Base-by-base conservation (phyloP, 2,797 vertebrate species). In the Catharus ustulatus region DNA sequence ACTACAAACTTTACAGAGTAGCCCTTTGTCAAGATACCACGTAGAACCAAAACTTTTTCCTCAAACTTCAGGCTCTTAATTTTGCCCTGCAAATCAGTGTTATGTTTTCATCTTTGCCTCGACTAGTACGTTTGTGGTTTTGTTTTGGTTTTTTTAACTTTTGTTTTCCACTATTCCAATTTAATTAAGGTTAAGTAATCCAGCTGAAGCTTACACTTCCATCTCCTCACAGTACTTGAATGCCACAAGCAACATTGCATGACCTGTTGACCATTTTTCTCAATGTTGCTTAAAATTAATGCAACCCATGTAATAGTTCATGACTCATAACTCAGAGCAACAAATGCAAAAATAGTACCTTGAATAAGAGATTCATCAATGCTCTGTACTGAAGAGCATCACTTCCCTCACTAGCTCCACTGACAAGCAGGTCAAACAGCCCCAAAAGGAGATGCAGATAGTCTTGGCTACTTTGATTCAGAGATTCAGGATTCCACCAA, bases 401-500 rank as follows among this genome's bases (percentile, higher is more conserved):
- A 1, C 88, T 94, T 21, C 98, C 98, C 67, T 98, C 97, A 36
- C 97, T 97, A 3, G 98, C 98, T 16, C 98, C 98, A 13, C 71
- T 55, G 55, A 99, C 91, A 49, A 98, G 58, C 9, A 98, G 21
- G 29, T 98, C 97, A 90, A 99, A 99, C n/a, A 99, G 94, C 23
- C 97, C 97, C 66, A 98, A 95, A 43, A 98, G 95, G 49, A 99
- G 96, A 19, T 96, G 96, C 69, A 99, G 96, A 95, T 99, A 99
- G 52, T 98, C 98, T 95, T 97, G 98, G 90, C 98, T 97, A 81
- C 97, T 98, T 15, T 96, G 96, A 93, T 98, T 98, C 94, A 99
- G 85, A 84, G 93, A 98, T 89, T 99, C 99, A 0, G 98, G 98
- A 97, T 99, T 98, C 99, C 99, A 99, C 97, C 97, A 97, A 0